Base-by-base conservation (phyloP, 2,888 invertebrate species). In the Cylindroiulus punctatus region DNA sequence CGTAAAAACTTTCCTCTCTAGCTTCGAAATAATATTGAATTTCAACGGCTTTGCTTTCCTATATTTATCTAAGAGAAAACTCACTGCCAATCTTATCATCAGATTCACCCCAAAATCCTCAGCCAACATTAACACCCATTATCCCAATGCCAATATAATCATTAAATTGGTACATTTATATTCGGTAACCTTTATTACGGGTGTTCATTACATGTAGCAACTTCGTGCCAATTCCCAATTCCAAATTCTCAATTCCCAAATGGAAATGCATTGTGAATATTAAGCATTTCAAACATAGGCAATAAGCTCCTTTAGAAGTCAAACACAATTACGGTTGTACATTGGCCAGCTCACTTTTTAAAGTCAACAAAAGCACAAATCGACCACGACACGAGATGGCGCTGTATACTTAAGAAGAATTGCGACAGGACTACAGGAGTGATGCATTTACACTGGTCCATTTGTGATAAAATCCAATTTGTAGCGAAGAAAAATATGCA, bases 401-500 rank as follows among this genome's bases (percentile, higher is more conserved):
- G 17, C 47, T 47, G 14, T 17, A 14, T 14, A 17, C 17, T 47
- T 17, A 47, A 47, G 47, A 47, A 47, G 1, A 10, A 47, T 17
- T 14, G 47, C 47, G 36, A 3, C 14, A 47, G 47, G 47, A 19
- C 19, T 19, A 57, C 22, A 5, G 7, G 57, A n/a, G 10, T 65
- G 22, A 65, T 65, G 65, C 22, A 65, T 65, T 22, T 12, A 65
- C 65, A 22, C 65, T 65, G 65, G 22, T 65, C 22, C 65, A 65
- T 26, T 26, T 22, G 10, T 22, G 65, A 65, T 26, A 65, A 26
- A 65, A 65, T 10, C 10, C 26, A 65, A 65, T 65, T 65, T 65
- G 65, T 65, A 65, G 65, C 65, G 12, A 65, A 65, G 65, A 57
- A 57, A 65, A 65, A 65, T 22, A 65, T 65, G 65, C 26, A 65